Conservation (phyloP, 2,113 vertebrate species). For the Condylura cristata region DNA sequence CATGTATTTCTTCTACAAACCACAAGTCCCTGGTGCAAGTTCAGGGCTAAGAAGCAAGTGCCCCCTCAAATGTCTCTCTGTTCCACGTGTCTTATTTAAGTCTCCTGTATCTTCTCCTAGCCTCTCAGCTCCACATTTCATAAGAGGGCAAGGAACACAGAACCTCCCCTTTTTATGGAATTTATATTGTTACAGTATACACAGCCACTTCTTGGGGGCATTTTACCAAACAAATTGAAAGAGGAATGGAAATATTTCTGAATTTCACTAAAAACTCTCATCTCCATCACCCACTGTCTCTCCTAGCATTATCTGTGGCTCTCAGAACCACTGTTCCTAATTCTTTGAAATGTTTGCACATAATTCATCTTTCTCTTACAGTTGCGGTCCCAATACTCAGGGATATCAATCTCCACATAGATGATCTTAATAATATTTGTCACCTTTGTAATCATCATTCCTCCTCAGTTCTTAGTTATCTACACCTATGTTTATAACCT, state of each 20-base stretch:
- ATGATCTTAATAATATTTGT: not conserved
- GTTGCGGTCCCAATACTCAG: not conserved
- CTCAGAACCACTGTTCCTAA: not conserved
- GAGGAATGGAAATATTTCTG: not conserved
- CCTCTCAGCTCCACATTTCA: no score
- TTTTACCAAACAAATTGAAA: not conserved
- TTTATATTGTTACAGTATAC: no score
- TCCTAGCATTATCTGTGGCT: not conserved
- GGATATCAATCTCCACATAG: not conserved
- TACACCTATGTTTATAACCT: not conserved
- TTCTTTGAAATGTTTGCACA: not conserved
- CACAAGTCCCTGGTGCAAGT: no score
- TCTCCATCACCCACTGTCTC: not conserved
- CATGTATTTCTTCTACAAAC: no score
- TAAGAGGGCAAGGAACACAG: no score
- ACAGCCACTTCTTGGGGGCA: not conserved
- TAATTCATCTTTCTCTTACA: not conserved
- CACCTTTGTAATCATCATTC: not conserved
- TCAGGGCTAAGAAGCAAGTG: no score
- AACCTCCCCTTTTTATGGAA: no score
- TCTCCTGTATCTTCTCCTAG: no score
- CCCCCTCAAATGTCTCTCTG: no score
- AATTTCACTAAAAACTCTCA: not conserved
- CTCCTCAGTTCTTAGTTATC: not conserved
- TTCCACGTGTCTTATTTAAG: no score